These are phyloP conservation scores for Pachypanchax playfairii DNA, from an alignment of 2,113 vertebrate genomes.

Conservation along the genomic window DNA sequence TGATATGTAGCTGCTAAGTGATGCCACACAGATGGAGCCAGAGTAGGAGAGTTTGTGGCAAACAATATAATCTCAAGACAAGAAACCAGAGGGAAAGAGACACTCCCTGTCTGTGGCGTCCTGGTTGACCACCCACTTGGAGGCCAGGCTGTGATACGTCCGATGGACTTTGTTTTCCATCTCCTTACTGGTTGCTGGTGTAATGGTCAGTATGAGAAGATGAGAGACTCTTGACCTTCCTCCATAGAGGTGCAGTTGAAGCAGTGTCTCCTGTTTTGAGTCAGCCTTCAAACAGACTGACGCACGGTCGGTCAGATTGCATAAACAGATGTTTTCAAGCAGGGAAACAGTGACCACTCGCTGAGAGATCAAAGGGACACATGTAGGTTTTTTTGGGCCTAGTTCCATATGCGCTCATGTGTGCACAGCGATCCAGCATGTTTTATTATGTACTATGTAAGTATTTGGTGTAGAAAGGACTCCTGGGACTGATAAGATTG, in stretches of 20 bases:
- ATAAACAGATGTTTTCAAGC: constrained; percentile 64
- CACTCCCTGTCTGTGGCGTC: constrained; percentile 3
- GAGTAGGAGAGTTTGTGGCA: background rate
- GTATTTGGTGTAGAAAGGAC: constrained; percentile 20
- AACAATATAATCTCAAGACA: constrained; percentile 24
- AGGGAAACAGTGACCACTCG: constrained; percentile 15
- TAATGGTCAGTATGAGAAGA: constrained; percentile 46
- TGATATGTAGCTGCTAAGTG: constrained; percentile 22
- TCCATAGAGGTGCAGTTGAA: constrained; percentile 31
- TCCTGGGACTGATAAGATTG: constrained; percentile 13
- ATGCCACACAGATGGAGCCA: constrained; percentile 18
- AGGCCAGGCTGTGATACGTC: constrained; percentile 44
- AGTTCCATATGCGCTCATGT: constrained; percentile 35
- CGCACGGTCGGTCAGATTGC: constrained; percentile 30
- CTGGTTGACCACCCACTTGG: constrained; percentile 61
- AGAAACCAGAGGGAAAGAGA: constrained; percentile 23
- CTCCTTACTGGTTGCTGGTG: constrained; percentile 37
- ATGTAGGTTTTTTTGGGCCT: constrained; percentile 26
- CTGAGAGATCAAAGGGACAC: constrained; percentile 38
- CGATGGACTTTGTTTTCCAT: constrained; percentile 55
- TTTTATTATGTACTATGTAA: constrained; percentile 31
- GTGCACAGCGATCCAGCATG: constrained; percentile 10
- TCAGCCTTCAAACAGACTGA: constrained; percentile 32
- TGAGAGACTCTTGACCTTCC: constrained; percentile 45
- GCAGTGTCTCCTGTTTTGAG: constrained; percentile 16